A percentile compares a stretch with the other conserved stretches of the same genome.
Evolutionary conservation across 2,888 invertebrate species (phyloP).

Genomic region (Morpho deidamia): DNA sequence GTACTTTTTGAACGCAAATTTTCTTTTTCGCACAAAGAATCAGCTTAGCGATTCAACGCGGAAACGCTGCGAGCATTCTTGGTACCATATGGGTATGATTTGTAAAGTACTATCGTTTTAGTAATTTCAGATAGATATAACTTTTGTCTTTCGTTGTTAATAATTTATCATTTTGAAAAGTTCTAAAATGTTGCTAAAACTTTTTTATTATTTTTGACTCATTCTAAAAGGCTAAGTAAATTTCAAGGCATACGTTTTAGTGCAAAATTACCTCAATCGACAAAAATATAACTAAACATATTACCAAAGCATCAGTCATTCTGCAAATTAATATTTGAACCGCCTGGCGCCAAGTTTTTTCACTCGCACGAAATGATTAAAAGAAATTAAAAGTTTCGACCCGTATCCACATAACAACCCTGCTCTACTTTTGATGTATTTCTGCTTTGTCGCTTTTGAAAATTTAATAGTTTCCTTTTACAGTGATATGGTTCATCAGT

Average conservation of each 20-base stretch:
- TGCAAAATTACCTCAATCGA: conserved; percentile 1
- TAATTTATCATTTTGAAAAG: too few relatives aligned
- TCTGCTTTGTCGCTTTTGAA: conserved; percentile 32
- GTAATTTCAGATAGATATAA: too few relatives aligned
- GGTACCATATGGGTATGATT: too few relatives aligned
- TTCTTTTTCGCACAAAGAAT: too few relatives aligned
- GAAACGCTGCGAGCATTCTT: too few relatives aligned
- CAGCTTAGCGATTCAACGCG: too few relatives aligned
- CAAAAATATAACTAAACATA: conserved; percentile 18
- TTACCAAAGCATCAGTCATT: conserved; percentile 27
- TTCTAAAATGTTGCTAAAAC: too few relatives aligned
- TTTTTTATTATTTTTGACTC: too few relatives aligned
- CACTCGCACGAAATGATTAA: conserved; percentile 11
- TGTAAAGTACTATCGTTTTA: too few relatives aligned
- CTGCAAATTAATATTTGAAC: conserved; percentile 27
- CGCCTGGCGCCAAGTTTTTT: conserved; percentile 51
- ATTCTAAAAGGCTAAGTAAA: too few relatives aligned
- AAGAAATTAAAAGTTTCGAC: conserved; percentile 36
- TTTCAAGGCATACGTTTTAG: neutral
- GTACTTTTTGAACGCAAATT: too few relatives aligned
- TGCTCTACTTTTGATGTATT: conserved; percentile 48
- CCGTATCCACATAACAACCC: conserved; percentile 41
- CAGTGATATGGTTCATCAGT: conserved; percentile 56
- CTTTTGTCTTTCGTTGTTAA: too few relatives aligned
- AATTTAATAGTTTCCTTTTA: conserved; percentile 49